phyloP scores from a whole-genome alignment of 2,113 vertebrate genomes.

The Bufo bufo region DNA sequence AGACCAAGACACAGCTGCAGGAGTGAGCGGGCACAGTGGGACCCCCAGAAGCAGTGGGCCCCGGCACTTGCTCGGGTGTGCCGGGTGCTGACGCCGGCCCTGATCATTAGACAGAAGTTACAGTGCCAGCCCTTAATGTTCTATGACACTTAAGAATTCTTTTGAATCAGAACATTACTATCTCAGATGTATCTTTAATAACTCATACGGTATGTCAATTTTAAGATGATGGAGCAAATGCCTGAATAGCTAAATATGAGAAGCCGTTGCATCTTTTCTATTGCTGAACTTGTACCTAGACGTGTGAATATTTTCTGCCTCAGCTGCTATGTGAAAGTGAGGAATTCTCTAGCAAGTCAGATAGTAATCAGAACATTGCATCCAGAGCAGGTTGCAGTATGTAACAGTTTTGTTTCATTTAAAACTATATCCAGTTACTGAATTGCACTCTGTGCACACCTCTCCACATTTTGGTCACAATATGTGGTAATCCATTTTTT shows the following conservation, averaged over 20 bases:
- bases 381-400: not conserved
- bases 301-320: not conserved
- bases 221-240: not conserved
- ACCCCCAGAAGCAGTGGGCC: no score
- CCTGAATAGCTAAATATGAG: not conserved
- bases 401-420: not conserved
- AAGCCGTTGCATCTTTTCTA: not conserved
- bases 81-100: no score
- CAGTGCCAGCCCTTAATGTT: not conserved
- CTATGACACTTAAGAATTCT: not conserved
- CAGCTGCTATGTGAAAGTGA: not conserved
- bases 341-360: not conserved
- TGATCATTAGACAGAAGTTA: not conserved
- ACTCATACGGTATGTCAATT: not conserved
- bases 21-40: no score
- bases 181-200: not conserved
- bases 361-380: not conserved
- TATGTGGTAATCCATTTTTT: not conserved
- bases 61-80: no score
- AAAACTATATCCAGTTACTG: not conserved
- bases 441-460: not conserved
- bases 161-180: not conserved
- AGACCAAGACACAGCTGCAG: no score
- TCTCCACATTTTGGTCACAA: slow-evolving; percentile 20
- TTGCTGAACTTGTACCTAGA: not conserved